Evolutionary conservation across 2,888 invertebrate species (phyloP), one percentile per base, ranked within the genome.

Genomic region (Agonum fuliginosum): DNA sequence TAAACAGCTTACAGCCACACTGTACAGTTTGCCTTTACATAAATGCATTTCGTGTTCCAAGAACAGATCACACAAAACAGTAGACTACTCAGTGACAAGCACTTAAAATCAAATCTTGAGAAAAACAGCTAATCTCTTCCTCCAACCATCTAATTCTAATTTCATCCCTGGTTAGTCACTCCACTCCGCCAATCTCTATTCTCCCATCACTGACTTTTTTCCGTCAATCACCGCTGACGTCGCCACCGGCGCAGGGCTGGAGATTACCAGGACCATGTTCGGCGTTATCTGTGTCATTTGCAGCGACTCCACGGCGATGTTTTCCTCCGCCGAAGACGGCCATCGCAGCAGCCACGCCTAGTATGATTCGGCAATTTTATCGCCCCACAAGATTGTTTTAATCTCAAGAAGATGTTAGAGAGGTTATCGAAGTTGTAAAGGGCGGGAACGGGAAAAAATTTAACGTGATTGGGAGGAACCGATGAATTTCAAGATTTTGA

Each of bases 261-360:
- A 70, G 70, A 70, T 70, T 70, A 70, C 70, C 43, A 14, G 70
- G 43, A 5, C 62, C 70, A 46, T 70, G 70, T 70, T 62, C 46
- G 14, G 5, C 70, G 46, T 70, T 70, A 70, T 70, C 70, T 14
- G 27, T 14, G 70, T 70, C 70, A 46, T 70, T 70, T 70, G 37
- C 67, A 67, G 41, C 67, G 67, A 20, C 58, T 46, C 17, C 46
- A 12, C 46, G n/a, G 8, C 20, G 54, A 54, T 54, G 54, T 54
- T 54, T 22, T 54, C 54, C 22, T 20, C 12, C 54, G 22, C 20
- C 22, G 54, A 54, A 24, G 54, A 24, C 12, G 30, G 62, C 30
- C 27, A 24, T 14, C 62, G 30, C 20, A 12, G 34, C 27, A 17
- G 8, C 62, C 62, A 27, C 62, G 34, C 54, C 54, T 12, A 4